These are phyloP conservation scores for Campoletis sonorensis DNA, from an alignment of 1,140 invertebrate genomes.

Conservation along the genomic window DNA sequence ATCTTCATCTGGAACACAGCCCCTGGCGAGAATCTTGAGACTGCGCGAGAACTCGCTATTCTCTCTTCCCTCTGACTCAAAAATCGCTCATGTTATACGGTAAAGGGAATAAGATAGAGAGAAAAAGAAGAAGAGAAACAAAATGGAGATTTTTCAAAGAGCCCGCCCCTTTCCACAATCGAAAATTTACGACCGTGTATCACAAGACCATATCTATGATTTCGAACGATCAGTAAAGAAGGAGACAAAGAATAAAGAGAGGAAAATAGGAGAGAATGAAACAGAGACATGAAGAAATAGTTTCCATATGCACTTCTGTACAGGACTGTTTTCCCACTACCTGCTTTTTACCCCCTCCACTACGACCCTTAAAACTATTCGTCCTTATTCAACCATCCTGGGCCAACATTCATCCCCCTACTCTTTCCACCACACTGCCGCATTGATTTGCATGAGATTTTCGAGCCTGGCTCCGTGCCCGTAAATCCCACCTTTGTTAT, in stretches of 20 bases:
- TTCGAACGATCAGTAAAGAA: constrained; percentile 61
- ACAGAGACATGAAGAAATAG: too few species aligned
- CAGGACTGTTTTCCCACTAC: constrained; percentile 34
- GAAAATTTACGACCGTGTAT: too few species aligned
- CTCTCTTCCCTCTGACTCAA: too few species aligned
- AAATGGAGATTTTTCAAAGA: not conserved
- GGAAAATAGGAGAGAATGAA: too few species aligned
- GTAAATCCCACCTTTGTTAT: constrained; percentile 46
- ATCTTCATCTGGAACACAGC: too few species aligned
- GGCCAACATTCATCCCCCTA: constrained; percentile 26
- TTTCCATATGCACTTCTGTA: constrained; percentile 26
- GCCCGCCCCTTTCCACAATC: constrained; percentile 2
- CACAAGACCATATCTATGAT: constrained; percentile 15
- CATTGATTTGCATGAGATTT: constrained; percentile 72
- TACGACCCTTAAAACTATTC: constrained; percentile 28
- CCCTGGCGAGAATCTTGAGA: too few species aligned
- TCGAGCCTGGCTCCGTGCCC: constrained; percentile 51
- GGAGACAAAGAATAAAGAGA: not conserved
- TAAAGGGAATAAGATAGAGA: too few species aligned
- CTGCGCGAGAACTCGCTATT: too few species aligned
- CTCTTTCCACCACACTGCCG: constrained; percentile 51
- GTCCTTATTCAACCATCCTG: constrained; percentile 52
- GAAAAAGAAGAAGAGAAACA: not conserved
- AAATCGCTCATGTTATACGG: too few species aligned
- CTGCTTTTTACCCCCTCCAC: not conserved